phyloP scores from a whole-genome alignment of 1,140 invertebrate genomes.

The Diorhabda sublineata region DNA sequence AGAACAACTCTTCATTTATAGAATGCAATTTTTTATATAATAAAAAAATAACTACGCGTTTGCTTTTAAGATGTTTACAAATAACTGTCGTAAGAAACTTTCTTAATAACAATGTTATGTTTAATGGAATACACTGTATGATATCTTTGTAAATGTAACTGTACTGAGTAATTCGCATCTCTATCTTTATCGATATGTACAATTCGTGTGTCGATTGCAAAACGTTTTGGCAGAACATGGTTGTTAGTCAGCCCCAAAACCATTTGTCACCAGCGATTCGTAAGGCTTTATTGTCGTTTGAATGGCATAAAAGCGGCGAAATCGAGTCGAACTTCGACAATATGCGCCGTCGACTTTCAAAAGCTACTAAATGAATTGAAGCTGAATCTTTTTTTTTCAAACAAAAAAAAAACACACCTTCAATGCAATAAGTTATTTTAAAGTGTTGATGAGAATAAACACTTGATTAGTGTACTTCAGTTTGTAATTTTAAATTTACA shows the following conservation, averaged over 20 bases:
- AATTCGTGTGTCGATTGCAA: constrained; percentile 25
- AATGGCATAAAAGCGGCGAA: constrained; percentile 22
- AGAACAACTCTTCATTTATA: too few relatives aligned
- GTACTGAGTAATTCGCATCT: background rate
- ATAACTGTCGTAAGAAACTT: too few relatives aligned
- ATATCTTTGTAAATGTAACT: too few relatives aligned
- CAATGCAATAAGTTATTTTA: too few relatives aligned
- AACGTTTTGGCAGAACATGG: constrained; percentile 18
- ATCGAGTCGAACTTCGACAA: constrained; percentile 18
- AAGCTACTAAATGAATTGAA: constrained; percentile 5
- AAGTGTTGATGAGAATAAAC: too few relatives aligned
- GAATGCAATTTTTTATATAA: too few relatives aligned
- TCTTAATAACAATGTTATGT: too few relatives aligned
- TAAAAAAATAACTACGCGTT: too few relatives aligned
- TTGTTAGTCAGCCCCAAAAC: constrained; percentile 26
- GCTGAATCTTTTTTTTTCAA: background rate
- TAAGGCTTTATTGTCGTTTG: constrained; percentile 23
- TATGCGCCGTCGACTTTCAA: constrained; percentile 6
- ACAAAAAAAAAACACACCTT: background rate
- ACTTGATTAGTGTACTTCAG: too few relatives aligned
- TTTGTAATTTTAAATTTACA: too few relatives aligned
- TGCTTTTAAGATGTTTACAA: too few relatives aligned
- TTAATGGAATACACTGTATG: too few relatives aligned
- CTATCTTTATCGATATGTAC: constrained; percentile 22
- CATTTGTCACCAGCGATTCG: constrained; percentile 29